Evolutionary conservation across 2,888 invertebrate genomes (phyloP).

Genomic region (Nemotelus nigrinus): DNA sequence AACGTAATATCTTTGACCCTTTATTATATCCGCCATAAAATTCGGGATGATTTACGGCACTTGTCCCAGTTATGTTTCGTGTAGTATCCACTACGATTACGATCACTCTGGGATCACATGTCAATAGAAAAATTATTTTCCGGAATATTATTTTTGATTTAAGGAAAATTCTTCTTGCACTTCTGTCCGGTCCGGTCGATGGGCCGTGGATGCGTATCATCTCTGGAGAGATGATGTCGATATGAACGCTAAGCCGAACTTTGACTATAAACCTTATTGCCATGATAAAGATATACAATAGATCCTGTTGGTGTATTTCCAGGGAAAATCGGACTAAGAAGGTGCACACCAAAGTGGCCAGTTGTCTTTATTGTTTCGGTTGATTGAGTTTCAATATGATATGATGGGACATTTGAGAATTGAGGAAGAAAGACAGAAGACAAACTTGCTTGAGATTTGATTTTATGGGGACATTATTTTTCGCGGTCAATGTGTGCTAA

Average conservation of each 20-base stretch:
- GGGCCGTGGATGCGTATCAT: neutral
- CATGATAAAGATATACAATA: constrained; percentile 35
- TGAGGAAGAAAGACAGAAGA: neutral
- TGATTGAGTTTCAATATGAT: constrained; percentile 49
- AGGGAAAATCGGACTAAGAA: constrained; percentile 13
- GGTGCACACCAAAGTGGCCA: constrained; percentile 49
- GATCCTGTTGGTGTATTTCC: constrained; percentile 19
- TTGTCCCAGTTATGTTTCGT: neutral
- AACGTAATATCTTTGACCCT: constrained; percentile 47
- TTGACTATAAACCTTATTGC: constrained; percentile 45
- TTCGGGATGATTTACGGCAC: constrained; percentile 34
- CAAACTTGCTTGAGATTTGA: too few relatives aligned
- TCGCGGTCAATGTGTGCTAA: too few relatives aligned
- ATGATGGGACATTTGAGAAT: constrained; percentile 25
- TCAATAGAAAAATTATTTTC: constrained; percentile 52
- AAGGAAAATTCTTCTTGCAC: constrained; percentile 46
- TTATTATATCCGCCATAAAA: constrained; percentile 43
- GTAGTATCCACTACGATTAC: constrained; percentile 47
- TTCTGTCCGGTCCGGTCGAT: constrained; percentile 22
- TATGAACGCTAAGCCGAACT: constrained; percentile 7
- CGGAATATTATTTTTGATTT: constrained; percentile 53
- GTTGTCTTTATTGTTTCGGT: constrained; percentile 51
- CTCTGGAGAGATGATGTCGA: constrained; percentile 6
- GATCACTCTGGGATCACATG: constrained; percentile 52
- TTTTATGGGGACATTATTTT: too few relatives aligned